A percentile compares a stretch with the other conserved stretches of the same genome.
phyloP scores from a whole-genome alignment of 1,140 invertebrate species.

The Sinonovacula constricta region DNA sequence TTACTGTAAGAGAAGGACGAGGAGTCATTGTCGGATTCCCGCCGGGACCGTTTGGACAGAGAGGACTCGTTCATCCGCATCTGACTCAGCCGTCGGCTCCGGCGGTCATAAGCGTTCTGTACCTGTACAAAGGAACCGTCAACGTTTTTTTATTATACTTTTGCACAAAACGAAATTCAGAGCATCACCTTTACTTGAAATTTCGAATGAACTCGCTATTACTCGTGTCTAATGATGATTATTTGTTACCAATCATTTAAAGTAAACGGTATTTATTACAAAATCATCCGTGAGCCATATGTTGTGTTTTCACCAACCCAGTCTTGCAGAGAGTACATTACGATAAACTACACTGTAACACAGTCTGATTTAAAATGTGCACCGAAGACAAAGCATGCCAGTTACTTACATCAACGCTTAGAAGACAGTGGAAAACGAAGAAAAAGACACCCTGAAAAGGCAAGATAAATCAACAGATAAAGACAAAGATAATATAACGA shows the following conservation, averaged over 20 bases:
- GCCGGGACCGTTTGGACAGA: neutral
- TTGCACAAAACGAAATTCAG: no score
- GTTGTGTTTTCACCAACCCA: no score
- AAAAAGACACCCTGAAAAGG: slow-evolving; percentile 64
- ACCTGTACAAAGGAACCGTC: slow-evolving; percentile 53
- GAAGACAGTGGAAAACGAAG: slow-evolving; percentile 67
- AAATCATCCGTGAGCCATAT: neutral
- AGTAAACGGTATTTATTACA: neutral
- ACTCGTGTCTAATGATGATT: no score
- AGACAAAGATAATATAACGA: neutral
- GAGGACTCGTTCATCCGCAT: slow-evolving; percentile 18
- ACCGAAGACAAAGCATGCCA: no score
- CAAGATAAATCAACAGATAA: neutral
- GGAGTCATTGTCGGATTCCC: neutral
- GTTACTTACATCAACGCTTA: slow-evolving; percentile 68
- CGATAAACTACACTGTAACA: no score
- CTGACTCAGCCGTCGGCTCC: slow-evolving; percentile 23
- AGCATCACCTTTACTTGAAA: no score
- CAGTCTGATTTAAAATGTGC: no score
- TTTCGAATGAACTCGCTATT: no score
- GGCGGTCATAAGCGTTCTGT: slow-evolving; percentile 57
- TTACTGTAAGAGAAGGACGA: neutral
- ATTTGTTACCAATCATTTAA: neutral
- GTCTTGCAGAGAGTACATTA: no score
- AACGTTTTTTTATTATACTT: no score